Conservation (phyloP, 2,113 vertebrate species). For the Calcarius ornatus region DNA sequence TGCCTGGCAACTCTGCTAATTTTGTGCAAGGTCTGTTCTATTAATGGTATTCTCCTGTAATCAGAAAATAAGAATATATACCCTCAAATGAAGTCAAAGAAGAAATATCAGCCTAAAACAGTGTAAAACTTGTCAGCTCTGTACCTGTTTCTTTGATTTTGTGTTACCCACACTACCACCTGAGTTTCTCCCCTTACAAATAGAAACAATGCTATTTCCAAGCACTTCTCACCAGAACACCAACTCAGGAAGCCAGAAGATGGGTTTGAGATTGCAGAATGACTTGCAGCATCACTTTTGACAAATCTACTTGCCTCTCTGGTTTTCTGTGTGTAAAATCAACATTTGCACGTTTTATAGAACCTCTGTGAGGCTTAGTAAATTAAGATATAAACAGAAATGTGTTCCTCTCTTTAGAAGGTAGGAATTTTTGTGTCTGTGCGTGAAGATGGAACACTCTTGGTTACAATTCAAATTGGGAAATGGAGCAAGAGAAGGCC, state of each 20-base stretch:
- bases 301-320: background rate
- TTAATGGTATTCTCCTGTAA: background rate
- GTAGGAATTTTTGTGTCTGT: background rate
- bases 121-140: background rate
- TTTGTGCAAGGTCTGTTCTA: background rate
- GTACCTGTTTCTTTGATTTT: background rate
- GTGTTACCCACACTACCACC: background rate
- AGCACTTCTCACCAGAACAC: background rate
- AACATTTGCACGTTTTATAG: background rate
- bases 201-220: background rate
- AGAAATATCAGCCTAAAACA: background rate
- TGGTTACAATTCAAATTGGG: fast-evolving
- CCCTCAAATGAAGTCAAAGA: background rate
- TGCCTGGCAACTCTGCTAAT: background rate
- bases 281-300: background rate
- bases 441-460: background rate
- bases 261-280: background rate
- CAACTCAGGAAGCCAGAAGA: background rate
- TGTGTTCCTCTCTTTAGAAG: no score
- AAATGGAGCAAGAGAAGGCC: background rate
- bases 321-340: background rate
- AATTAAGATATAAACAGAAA: background rate
- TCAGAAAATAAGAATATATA: background rate
- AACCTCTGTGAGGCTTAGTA: background rate
- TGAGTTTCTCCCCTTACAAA: background rate